A percentile compares a stretch with the other conserved stretches of the same genome.
These are phyloP conservation scores for Chamaedrilus cognettii DNA, from an alignment of 2,888 invertebrate genomes.

Conservation along the genomic window DNA sequence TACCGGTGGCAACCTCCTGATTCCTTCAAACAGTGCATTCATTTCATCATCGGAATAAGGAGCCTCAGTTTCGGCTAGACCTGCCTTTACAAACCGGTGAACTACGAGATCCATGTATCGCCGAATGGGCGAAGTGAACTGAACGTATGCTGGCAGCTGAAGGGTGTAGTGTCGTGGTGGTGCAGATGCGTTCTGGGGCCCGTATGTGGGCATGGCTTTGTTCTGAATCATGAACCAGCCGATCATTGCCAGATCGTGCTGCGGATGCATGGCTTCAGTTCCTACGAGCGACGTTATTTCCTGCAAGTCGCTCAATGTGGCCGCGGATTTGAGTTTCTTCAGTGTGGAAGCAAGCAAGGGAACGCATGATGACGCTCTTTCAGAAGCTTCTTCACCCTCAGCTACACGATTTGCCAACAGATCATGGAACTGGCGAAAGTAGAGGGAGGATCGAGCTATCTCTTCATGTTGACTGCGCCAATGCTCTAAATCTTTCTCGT, in stretches of 20 bases:
- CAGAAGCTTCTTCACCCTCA: constrained; percentile 23
- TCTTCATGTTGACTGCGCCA: constrained; percentile 13
- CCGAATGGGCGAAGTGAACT: constrained; percentile 48
- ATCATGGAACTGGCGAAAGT: constrained; percentile 19
- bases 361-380: neutral
- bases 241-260: constrained; percentile 43
- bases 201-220: constrained; percentile 36
- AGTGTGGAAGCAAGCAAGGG: constrained; percentile 27
- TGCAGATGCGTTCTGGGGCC: constrained; percentile 37
- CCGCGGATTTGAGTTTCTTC: constrained; percentile 39
- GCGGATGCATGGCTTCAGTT: constrained; percentile 46
- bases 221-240: constrained; percentile 43
- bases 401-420: constrained; percentile 35
- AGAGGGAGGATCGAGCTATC: constrained; percentile 7
- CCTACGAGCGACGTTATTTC: constrained; percentile 43
- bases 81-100: constrained; percentile 46
- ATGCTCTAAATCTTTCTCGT: constrained; percentile 17
- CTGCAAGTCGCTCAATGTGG: constrained; percentile 36
- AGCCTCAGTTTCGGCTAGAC: constrained; percentile 9
- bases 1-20: neutral
- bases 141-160: constrained; percentile 42
- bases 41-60: constrained; percentile 44
- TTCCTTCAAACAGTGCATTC: constrained; percentile 33
- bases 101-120: constrained; percentile 49
- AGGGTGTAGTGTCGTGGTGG: constrained; percentile 42